Evolutionary conservation across 2,797 vertebrate genomes (phyloP), one percentile per base, ranked within the genome.

Genomic region (Oophaga sylvatica): DNA sequence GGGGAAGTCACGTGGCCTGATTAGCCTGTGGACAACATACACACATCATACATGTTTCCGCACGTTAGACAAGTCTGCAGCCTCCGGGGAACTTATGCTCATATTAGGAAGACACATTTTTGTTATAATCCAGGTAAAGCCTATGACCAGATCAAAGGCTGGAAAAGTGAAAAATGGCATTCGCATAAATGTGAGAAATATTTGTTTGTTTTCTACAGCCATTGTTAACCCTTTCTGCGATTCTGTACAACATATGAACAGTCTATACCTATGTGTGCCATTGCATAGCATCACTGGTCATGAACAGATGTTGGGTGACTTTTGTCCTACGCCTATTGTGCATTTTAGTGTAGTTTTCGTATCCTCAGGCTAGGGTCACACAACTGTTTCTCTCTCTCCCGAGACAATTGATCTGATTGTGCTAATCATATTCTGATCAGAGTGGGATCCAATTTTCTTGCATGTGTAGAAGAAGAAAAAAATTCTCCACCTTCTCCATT

Each of bases 11-110:
- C 0, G 0, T 59, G 83, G 91, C 90, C 81, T 63, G 3, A 86
- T 60, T 80, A 86, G 76, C 73, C 90, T 91, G 79, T 83, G 82
- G 80, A 90, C 68, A 80, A 89, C 79, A 89, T 48, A 29, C 77
- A 16, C 90, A 67, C 86, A 87, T 83, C 83, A 45, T 80, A 87
- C 92, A 91, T 91, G 93, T 80, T 87, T 90, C 81, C 90, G 90
- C 87, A 90, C 0, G 0, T 80, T 79, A 86, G 84, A 35, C 89
- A 88, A 93, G 87, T 92, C 92, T 91, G 63, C 82, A 60, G 89
- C 31, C 80, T 71, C 68, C 90, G 41, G 84, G 87, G 80, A 92
- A 91, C 92, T 26, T 68, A 60, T 73, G 56, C 57, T 77, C 60
- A 82, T 65, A 67, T 82, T 19, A 67, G 71, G 29, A 57, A 63